Percentiles rank a stretch among this genome's conserved stretches.
phyloP scores from a whole-genome alignment of 1,140 invertebrate species.

The Camponotus floridanus region DNA sequence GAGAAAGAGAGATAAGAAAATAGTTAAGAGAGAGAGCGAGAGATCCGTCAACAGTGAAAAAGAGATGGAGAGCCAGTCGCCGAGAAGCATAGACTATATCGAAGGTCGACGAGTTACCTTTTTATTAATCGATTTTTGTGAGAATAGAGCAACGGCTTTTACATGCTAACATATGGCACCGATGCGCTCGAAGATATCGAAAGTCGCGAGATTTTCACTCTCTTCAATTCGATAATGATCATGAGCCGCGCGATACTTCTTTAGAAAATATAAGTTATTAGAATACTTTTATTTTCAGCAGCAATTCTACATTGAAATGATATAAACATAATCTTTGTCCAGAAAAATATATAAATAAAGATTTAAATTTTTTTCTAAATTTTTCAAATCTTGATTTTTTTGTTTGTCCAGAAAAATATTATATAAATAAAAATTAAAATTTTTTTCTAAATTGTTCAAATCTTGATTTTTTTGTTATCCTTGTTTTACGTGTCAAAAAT shows the following conservation, averaged over 20 bases:
- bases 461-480: background rate
- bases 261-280: background rate
- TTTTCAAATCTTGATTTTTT: background rate
- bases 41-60: conserved; percentile 17
- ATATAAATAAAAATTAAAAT: background rate
- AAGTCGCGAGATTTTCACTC: conserved; percentile 67
- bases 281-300: background rate
- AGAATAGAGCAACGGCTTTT: conserved; percentile 73
- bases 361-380: conserved; percentile 5
- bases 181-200: conserved; percentile 62
- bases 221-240: conserved; percentile 9
- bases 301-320: background rate
- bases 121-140: conserved; percentile 79
- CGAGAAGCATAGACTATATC: conserved; percentile 78
- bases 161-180: conserved; percentile 77
- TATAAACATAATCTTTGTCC: background rate
- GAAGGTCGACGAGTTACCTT: conserved; percentile 83
- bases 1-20: conserved; percentile 43
- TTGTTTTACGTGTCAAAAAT: background rate
- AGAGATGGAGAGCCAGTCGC: conserved; percentile 69
- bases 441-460: background rate
- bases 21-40: conserved; percentile 11
- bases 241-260: conserved; percentile 32
- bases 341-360: background rate
- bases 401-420: background rate